Evolutionary conservation across 2,113 vertebrate genomes (phyloP), one percentile per base, ranked within the genome.

Genomic region (Dasyornis broadbenti): DNA sequence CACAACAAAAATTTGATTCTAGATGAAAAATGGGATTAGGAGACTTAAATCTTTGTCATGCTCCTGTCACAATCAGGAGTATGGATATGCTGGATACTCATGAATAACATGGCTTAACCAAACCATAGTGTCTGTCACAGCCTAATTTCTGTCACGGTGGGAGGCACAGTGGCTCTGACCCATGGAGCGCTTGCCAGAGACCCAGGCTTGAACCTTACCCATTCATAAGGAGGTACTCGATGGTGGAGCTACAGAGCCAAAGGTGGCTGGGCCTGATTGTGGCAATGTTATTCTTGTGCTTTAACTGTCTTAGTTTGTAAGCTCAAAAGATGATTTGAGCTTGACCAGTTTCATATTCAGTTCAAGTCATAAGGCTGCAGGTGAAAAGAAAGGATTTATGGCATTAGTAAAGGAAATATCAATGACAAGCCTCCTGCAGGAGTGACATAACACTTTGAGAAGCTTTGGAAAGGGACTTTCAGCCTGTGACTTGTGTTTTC

Each of bases 51-150:
- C 24, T 83, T 65, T 86, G 37, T 15, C 21, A 42, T 13, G 13
- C 10, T 53, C 1, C 4, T 57, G 22, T 33, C 52, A 78, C 0
- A 0, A 24, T 18, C 37, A 56, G 49, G 42, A 68, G 33, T 39
- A 45, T 3, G 45, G 31, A 7, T 61, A 50, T 50, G 30, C 37
- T 77, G 63, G 16, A 27, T 27, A 39, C 15, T 50, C 35, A 26
- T 24, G 26, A 72, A 65, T 11, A 40, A 69, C 9, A 11, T 7
- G 24, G 14, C 1, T 72, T 61, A 65, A n/a, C n/a, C 28, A 50
- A 88, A 92, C 26, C 31, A 15, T 0, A 12, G 14, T 18, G 11
- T 15, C 16, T 45, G 39, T 3, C 42, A 33, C 37, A 77, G 30
- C 15, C 23, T 44, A 11, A 26, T 28, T 66, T 42, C 60, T 73